Evolutionary conservation across 2,797 vertebrate genomes (phyloP).

Genomic region (Danio jaintianensis): DNA sequence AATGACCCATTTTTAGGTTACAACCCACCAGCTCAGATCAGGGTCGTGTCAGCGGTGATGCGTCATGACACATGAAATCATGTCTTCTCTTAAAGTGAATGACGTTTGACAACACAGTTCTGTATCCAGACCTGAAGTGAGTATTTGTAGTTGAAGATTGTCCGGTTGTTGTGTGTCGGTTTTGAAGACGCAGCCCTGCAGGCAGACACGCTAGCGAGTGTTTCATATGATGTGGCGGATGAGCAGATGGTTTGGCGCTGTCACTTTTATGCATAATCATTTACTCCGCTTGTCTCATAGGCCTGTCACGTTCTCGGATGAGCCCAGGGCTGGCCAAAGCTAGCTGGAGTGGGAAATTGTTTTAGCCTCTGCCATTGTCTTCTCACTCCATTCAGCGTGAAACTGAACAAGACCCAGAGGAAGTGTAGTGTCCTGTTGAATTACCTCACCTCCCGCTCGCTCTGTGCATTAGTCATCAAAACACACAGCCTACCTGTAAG

Average conservation of each 20-base stretch:
- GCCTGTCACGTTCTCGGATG: conserved; percentile 35
- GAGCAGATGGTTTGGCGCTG: conserved; percentile 52
- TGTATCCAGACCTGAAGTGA: conserved; percentile 3
- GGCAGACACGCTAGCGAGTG: conserved; percentile 33
- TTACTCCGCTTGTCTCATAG: conserved; percentile 38
- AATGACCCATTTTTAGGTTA: conserved; percentile 8
- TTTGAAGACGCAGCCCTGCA: conserved; percentile 14
- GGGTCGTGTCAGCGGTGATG: neutral
- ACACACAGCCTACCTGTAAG: neutral
- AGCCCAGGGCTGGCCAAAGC: conserved; percentile 15
- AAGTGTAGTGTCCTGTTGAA: conserved; percentile 3
- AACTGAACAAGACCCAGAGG: conserved; percentile 32
- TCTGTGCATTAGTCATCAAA: conserved; percentile 1
- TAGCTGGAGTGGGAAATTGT: conserved; percentile 37
- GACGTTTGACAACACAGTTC: conserved; percentile 8
- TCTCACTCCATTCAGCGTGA: conserved; percentile 34
- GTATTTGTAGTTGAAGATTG: conserved; percentile 10
- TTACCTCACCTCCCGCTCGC: neutral
- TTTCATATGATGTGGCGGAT: conserved; percentile 42
- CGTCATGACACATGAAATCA: neutral
- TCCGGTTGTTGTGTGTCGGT: conserved; percentile 43
- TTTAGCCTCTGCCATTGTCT: conserved; percentile 32
- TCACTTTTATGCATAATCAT: conserved; percentile 42
- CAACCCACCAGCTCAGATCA: neutral
- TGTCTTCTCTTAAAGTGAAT: neutral